Conservation (phyloP, 2,797 vertebrate genomes). For the Diglossa cyanea region DNA sequence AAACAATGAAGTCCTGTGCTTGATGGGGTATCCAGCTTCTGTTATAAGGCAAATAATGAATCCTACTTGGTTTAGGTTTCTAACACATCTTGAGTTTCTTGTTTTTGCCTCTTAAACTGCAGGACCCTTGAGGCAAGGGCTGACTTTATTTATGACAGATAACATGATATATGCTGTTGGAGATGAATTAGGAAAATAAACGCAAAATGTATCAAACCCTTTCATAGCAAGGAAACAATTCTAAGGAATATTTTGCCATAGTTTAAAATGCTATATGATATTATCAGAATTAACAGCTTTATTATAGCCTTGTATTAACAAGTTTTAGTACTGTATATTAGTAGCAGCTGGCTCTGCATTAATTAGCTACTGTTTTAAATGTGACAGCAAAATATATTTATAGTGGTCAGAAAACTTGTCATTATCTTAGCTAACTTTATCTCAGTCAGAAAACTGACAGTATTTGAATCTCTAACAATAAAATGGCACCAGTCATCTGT, state of each 20-base stretch:
- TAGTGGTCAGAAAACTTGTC: slow-evolving; percentile 50
- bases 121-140: not conserved
- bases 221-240: not conserved
- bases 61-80: not conserved
- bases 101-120: not conserved
- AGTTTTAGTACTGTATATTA: slow-evolving; percentile 29
- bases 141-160: slow-evolving; percentile 21
- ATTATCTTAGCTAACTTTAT: slow-evolving; percentile 36
- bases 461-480: not conserved
- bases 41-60: not conserved
- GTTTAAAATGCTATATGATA: not conserved
- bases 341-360: slow-evolving; percentile 60
- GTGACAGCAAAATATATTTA: slow-evolving; percentile 48
- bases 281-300: slow-evolving; percentile 50
- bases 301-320: slow-evolving; percentile 51
- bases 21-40: not conserved
- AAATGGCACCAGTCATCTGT: not conserved
- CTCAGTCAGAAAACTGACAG: not conserved
- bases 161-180: not conserved
- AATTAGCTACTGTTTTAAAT: slow-evolving; percentile 52
- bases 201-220: not conserved
- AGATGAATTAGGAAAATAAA: slow-evolving; percentile 10
- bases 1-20: not conserved
- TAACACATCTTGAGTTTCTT: not conserved
- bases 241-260: not conserved